A percentile compares a stretch with the other conserved stretches of the same genome.
Evolutionary conservation across 2,113 vertebrate species (phyloP).

Genomic region (Lipophrys pholis): DNA sequence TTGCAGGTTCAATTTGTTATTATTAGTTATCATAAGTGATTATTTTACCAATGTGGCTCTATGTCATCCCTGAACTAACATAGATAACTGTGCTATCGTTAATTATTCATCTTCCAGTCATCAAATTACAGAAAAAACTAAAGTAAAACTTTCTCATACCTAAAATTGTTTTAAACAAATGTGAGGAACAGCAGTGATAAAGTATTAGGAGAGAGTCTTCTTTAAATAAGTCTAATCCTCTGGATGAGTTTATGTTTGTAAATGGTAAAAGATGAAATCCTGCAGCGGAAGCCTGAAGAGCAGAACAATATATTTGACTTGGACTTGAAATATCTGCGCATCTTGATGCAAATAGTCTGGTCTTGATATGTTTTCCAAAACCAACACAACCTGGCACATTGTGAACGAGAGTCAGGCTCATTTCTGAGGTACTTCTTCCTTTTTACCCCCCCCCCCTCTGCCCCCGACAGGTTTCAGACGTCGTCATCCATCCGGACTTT

Average conservation of each 20-base stretch:
- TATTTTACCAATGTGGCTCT: no score
- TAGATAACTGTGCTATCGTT: no score
- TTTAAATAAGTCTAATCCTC: slow-evolving; percentile 41
- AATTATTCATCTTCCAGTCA: background rate
- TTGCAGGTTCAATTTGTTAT: no score
- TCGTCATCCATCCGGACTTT: slow-evolving; percentile 89
- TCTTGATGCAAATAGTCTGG: slow-evolving; percentile 22
- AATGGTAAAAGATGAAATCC: slow-evolving; percentile 18
- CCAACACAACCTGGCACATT: slow-evolving; percentile 6
- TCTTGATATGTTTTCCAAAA: slow-evolving; percentile 25
- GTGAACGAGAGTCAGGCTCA: background rate
- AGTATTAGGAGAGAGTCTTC: slow-evolving; percentile 24
- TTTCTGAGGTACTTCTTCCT: slow-evolving; percentile 7
- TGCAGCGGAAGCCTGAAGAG: slow-evolving; percentile 34
- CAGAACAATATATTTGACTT: slow-evolving; percentile 18
- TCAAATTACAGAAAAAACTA: background rate
- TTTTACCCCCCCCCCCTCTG: no score
- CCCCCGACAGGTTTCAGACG: slow-evolving; percentile 86
- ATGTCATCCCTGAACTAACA: no score
- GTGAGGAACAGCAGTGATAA: slow-evolving; percentile 27
- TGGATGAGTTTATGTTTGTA: slow-evolving; percentile 48
- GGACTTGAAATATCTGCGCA: slow-evolving; percentile 30
- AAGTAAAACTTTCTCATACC: background rate
- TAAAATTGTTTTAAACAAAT: background rate
- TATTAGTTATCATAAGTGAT: no score